Conservation (phyloP, 2,888 invertebrate genomes). For the Coelinius sp. region DNA sequence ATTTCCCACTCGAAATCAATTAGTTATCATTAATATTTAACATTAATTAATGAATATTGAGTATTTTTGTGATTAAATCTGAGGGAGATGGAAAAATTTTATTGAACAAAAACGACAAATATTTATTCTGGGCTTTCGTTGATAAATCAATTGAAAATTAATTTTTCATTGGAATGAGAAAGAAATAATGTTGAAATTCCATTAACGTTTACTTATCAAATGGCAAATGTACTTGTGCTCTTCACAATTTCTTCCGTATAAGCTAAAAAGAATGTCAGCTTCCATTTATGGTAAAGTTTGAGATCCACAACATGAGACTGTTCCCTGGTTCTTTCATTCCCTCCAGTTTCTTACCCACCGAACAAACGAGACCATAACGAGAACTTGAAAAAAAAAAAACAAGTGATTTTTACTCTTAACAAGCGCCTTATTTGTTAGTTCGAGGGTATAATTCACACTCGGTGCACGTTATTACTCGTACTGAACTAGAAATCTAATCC, state of each 20-base stretch:
- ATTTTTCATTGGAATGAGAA: no score
- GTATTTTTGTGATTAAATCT: no score
- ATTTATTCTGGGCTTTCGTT: no score
- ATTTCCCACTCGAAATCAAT: not conserved
- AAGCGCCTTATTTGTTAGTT: constrained; percentile 63
- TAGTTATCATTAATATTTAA: not conserved
- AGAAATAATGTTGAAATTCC: no score
- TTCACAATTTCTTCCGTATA: constrained; percentile 1
- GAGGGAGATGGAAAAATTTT: no score
- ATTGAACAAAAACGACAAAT: no score
- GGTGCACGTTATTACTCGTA: not conserved
- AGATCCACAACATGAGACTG: not conserved
- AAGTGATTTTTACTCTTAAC: constrained; percentile 50
- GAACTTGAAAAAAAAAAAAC: not conserved
- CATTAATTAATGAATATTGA: no score
- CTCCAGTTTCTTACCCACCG: not conserved
- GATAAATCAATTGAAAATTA: no score
- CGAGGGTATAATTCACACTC: not conserved
- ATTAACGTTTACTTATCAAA: not conserved
- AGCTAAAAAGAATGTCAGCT: not conserved
- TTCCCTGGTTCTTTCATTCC: not conserved
- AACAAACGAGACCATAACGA: not conserved
- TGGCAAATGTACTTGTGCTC: not conserved
- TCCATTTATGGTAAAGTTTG: not conserved
- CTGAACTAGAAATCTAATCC: not conserved